Evolutionary conservation across 2,888 invertebrate species (phyloP), one percentile per base, ranked within the genome.

Genomic region (Drosophila subquinaria): DNA sequence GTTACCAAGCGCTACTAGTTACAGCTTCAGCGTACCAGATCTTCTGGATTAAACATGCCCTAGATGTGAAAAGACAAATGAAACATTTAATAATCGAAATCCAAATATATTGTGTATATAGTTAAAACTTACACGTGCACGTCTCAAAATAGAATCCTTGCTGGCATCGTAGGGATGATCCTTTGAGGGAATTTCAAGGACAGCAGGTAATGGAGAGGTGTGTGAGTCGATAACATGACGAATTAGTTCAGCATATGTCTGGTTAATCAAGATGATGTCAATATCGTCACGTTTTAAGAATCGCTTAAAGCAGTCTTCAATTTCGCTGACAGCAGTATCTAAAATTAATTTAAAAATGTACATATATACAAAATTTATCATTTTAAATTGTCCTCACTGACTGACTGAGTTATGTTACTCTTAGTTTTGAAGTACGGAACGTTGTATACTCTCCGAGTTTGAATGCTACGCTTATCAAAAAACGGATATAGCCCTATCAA

Each of bases 181-280:
- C 93, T 99, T 99, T 43, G 99, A 99, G 17, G 99, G 99, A 88
- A 99, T 99, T 94, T 99, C 99, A 73, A 99, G 94, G 3, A 99
- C 97, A 5, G 99, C 96, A 13, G 99, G 99, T 75, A 99, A 96
- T 0, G 99, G 98, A 30, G 97, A 95, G 10, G 96, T 96, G 93
- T 99, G 98, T 13, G 95, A 95, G 92, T 99, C 99, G 76, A 99
- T 98, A 61, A 97, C 97, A 92, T 98, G 98, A 66, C 99, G 95
- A 91, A 99, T 98, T 94, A 98, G 94, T 93, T 99, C 99, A 0
- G 99, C 99, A 60, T 98, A 95, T 92, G 97, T 98, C 93, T 99
- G 99, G 93, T 99, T 99, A 90, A 99, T 99, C 62, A 99, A 95
- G 91, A 99, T 98, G 76, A 99, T 99, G 92, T 99, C 99, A 75